A percentile compares a stretch with the other conserved stretches of the same genome.
phyloP scores from a whole-genome alignment of 2,888 invertebrate genomes.

The Hymenopus coronatus region DNA sequence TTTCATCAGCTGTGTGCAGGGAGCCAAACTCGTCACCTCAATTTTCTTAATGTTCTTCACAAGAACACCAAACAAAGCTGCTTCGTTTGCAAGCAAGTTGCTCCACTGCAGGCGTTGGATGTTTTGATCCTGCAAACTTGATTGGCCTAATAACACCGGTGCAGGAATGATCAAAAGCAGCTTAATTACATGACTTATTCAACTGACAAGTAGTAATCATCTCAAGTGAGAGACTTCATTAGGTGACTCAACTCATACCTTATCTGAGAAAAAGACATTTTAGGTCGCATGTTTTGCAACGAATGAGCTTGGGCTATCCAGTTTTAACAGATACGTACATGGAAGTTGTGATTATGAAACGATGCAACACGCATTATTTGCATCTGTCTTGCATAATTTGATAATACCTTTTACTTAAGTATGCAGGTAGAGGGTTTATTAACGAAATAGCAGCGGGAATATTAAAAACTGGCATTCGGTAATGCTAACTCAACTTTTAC shows the following conservation, averaged over 20 bases:
- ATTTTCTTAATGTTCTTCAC: no score
- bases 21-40: no score
- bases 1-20: no score
- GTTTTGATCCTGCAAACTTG: background rate
- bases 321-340: background rate
- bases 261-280: background rate
- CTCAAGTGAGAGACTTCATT: background rate
- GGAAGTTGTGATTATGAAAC: background rate
- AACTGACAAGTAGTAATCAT: background rate
- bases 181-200: background rate
- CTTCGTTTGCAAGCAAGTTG: no score
- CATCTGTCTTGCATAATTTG: background rate
- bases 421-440: background rate
- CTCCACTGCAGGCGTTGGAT: no score
- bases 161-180: background rate
- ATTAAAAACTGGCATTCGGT: background rate
- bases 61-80: no score
- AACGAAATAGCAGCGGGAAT: background rate
- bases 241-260: background rate
- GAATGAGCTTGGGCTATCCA: background rate
- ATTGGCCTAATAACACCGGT: background rate
- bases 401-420: background rate
- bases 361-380: background rate
- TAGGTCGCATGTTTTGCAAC: background rate
- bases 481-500: background rate